Conservation (phyloP, 2,888 invertebrate genomes). For the Masnerella sp. region DNA sequence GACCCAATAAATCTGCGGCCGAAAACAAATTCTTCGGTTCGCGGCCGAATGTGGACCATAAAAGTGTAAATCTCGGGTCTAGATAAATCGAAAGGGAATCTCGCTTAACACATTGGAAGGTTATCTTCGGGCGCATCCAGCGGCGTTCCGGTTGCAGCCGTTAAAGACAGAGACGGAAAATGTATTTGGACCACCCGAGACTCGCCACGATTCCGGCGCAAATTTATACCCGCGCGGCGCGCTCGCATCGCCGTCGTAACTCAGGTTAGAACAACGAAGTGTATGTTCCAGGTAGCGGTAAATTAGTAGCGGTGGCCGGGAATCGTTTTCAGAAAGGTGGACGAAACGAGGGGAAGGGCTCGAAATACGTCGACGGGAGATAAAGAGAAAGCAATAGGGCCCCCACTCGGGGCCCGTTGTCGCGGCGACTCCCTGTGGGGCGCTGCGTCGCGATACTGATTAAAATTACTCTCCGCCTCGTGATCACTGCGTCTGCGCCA, state of each 20-base stretch:
- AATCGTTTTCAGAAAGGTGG: conserved; percentile 65
- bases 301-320: conserved; percentile 71
- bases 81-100: conserved; percentile 51
- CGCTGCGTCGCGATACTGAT: conserved; percentile 73
- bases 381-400: conserved; percentile 12
- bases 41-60: conserved; percentile 47
- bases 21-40: conserved; percentile 47
- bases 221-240: conserved; percentile 55
- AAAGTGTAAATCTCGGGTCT: conserved; percentile 48
- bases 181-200: conserved; percentile 60
- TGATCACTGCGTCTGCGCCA: conserved; percentile 69
- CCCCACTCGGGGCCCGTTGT: conserved; percentile 23
- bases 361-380: conserved; percentile 31
- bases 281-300: conserved; percentile 74
- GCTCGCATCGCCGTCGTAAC: conserved; percentile 69
- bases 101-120: conserved; percentile 54
- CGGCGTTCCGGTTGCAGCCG: conserved; percentile 56
- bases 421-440: conserved; percentile 63
- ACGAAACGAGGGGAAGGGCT: conserved; percentile 39
- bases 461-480: conserved; percentile 71
- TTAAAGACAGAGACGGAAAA: conserved; percentile 59
- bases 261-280: conserved; percentile 70
- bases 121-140: conserved; percentile 47
- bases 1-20: conserved; percentile 42
- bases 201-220: conserved; percentile 46